Evolutionary conservation across 1,140 invertebrate genomes (phyloP), one percentile per base, ranked within the genome.

Genomic region (Lepidurus packardi): DNA sequence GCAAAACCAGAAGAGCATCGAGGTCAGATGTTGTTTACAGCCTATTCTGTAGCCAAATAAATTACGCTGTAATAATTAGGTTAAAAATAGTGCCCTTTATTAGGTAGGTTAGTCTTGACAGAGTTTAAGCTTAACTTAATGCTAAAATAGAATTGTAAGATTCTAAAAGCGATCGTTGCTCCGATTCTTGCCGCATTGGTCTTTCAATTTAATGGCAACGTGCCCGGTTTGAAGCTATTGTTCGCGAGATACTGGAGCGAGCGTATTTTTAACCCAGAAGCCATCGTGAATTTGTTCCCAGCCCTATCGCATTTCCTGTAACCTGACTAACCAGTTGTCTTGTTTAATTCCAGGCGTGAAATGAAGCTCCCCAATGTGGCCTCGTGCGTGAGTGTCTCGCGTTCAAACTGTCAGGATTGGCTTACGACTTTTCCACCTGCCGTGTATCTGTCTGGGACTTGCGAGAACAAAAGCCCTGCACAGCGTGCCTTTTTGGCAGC

Each of bases 261-360:
- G 45, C 1, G 45, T 47, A 47, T 11, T 47, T 47, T 47, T 47
- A 47, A 10, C 45, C 10, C 10, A 47, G 16, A 11, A 47, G 10
- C 10, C 6, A 47, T 47, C 10, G 6, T 10, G 16, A 47, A 47
- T 9, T 13, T 65, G 53, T 65, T 65, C 53, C 5, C 53, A 65
- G 53, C 13, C 53, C 53, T 65, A 65, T 65, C 53, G 53, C 53
- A 21, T 65, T 65, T 65, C 53, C 16, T 65, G 53, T 65, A 65
- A 65, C 53, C 53, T 65, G 53, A 65, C 53, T 65, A 65, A 65
- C 53, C 53, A 65, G 53, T 65, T 65, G 53, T 65, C 53, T 65
- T 65, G 13, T 65, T 65, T 65, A 65, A 65, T 65, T n/a, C 53
- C 21, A 65, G 53, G 53, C 53, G 53, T 65, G 53, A 65, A 65